A percentile compares a stretch with the other conserved stretches of the same genome.
phyloP scores from a whole-genome alignment of 2,113 vertebrate species.

The Geococcyx californianus region DNA sequence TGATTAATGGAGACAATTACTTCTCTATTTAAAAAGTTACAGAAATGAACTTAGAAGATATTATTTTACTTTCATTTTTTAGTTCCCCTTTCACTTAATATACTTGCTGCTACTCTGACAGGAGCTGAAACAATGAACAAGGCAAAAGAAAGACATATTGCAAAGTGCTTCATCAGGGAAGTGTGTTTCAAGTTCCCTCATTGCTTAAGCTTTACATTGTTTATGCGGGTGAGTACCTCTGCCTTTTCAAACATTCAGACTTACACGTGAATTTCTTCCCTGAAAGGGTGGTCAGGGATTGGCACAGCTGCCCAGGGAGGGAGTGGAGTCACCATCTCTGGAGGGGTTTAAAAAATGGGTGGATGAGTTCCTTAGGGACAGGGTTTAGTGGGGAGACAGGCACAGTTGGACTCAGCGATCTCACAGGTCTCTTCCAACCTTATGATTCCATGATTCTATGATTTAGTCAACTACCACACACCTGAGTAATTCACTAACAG shows the following conservation, averaged over 20 bases:
- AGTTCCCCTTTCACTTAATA: background rate
- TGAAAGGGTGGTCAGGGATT: too few relatives aligned
- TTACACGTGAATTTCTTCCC: too few relatives aligned
- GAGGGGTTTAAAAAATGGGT: too few relatives aligned
- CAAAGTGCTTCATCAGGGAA: background rate
- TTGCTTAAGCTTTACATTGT: background rate
- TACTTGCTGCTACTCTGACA: background rate
- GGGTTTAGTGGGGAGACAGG: too few relatives aligned
- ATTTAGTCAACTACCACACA: background rate
- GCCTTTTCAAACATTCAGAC: background rate
- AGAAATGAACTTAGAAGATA: background rate
- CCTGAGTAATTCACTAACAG: background rate
- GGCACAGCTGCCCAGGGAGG: too few relatives aligned
- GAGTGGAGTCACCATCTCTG: too few relatives aligned
- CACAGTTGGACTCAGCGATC: too few relatives aligned
- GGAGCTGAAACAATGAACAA: background rate
- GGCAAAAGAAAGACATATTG: background rate
- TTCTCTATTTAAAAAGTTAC: background rate
- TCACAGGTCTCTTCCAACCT: too few relatives aligned
- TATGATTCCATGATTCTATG: too few relatives aligned
- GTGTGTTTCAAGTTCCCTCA: background rate
- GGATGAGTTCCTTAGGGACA: too few relatives aligned
- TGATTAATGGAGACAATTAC: slow-evolving; percentile 32
- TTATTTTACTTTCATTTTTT: background rate
- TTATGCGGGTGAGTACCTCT: background rate